Evolutionary conservation across 1,140 invertebrate species (phyloP), one percentile per base, ranked within the genome.

Genomic region (Belonocnema kinseyi): DNA sequence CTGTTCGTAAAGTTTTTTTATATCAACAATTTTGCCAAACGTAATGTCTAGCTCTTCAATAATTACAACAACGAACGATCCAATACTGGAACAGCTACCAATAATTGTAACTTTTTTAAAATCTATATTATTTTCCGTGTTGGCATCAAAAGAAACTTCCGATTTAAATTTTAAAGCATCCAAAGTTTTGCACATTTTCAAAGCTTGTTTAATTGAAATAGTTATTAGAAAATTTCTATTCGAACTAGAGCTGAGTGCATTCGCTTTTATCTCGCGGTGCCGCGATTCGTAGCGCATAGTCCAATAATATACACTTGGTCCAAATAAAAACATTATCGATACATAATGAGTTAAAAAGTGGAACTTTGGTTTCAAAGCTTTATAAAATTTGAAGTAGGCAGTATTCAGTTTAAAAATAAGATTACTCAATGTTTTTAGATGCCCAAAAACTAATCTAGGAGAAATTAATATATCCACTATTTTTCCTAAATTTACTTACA

Each of bases 381-480:
- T 6, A 40, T 40, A 21, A 14, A 46, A 72, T 50, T 72, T 2
- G 3, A 72, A 14, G 13, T 40, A 72, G 1, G 46, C 40, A 72
- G 21, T 13, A 50, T 50, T 46, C 7, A 21, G 16, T 40, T 72
- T 26, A 7, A 46, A 2, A 16, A 72, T 50, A 8, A 40, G 40
- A 46, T 21, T 8, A 3, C 46, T 46, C 2, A 72, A 16, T 4
- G 33, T 14, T 40, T 3, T 46, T 3, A 50, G 8, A 14, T 72
- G 70, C 4, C 16, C 1, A 2, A 11, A 2, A 2, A 72, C 13
- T 46, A 40, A 3, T 50, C 70, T 72, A 7, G 70, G 40, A 3
- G 70, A 72, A 50, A 46, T 72, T 46, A 74, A 16, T 33, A 74
- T 74, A 19, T 74, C 73, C 14, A 76, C 21, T 3, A 75, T 75